A percentile compares a stretch with the other conserved stretches of the same genome.
These are phyloP conservation scores for Megaceryle torquata DNA, from an alignment of 2,113 vertebrate species.

Conservation along the genomic window DNA sequence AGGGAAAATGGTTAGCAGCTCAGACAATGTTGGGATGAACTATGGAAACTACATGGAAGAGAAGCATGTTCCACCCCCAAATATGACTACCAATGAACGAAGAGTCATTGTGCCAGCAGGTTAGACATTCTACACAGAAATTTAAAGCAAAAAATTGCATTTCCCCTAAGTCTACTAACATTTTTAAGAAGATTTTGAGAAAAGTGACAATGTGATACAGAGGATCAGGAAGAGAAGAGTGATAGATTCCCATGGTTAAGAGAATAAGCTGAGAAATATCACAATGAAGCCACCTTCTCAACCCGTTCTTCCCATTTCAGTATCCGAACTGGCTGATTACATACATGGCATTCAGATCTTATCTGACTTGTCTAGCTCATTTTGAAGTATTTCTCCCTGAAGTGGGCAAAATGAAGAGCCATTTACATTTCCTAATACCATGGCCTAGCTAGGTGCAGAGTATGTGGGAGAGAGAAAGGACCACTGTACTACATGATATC, in stretches of 20 bases:
- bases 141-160: background rate
- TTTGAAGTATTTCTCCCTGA: background rate
- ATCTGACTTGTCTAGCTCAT: background rate
- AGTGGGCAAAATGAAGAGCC: background rate
- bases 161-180: background rate
- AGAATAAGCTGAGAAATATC: background rate
- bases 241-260: background rate
- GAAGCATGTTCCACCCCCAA: conserved; percentile 84
- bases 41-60: conserved; percentile 88
- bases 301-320: background rate
- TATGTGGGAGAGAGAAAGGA: background rate
- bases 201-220: background rate
- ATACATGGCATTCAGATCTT: background rate
- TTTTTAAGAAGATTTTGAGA: background rate
- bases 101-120: conserved; percentile 90
- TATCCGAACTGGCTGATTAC: background rate
- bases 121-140: conserved; percentile 47
- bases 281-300: background rate
- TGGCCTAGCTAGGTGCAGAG: background rate
- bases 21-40: conserved; percentile 78
- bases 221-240: background rate
- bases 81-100: conserved; percentile 87
- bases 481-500: background rate
- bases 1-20: conserved; percentile 80
- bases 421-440: background rate